Conservation (phyloP, 1,140 invertebrate genomes). For the Orius laevigatus region DNA sequence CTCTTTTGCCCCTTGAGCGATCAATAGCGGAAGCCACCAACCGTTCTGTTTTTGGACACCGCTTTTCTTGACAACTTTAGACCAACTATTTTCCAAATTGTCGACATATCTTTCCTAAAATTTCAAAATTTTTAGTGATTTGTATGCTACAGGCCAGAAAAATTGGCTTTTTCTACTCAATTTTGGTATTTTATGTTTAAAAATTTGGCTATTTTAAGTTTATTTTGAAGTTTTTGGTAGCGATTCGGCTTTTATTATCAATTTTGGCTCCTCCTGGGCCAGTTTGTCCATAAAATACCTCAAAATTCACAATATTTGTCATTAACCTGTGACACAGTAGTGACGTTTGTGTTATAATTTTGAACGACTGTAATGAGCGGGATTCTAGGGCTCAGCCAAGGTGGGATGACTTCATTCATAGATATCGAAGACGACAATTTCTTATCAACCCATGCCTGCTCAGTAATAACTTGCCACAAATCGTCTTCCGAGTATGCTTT, state of each 20-base stretch:
- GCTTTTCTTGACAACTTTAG: slow-evolving; percentile 19
- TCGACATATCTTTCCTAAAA: slow-evolving; percentile 22
- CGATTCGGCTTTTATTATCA: too few species aligned
- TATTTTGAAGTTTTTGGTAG: too few species aligned
- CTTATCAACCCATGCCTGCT: slow-evolving; percentile 39
- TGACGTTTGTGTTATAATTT: slow-evolving; percentile 44
- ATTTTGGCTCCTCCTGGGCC: too few species aligned
- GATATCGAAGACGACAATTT: slow-evolving; percentile 37
- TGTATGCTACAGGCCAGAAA: not conserved
- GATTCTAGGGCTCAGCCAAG: slow-evolving; percentile 65
- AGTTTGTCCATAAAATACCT: too few species aligned
- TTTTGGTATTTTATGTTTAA: too few species aligned
- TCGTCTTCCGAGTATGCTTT: slow-evolving; percentile 62
- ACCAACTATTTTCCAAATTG: slow-evolving; percentile 17
- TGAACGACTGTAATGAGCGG: slow-evolving; percentile 59
- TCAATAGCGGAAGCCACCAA: slow-evolving; percentile 19
- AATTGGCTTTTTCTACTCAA: too few species aligned
- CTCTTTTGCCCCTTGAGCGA: slow-evolving; percentile 2
- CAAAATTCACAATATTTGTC: too few species aligned
- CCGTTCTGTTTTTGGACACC: slow-evolving; percentile 11
- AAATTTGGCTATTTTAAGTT: too few species aligned
- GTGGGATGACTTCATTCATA: slow-evolving; percentile 48
- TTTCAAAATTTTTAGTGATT: not conserved
- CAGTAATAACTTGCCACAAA: slow-evolving; percentile 58
- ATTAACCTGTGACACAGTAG: slow-evolving; percentile 51